Conservation (phyloP, 2,888 invertebrate genomes). For the Laspeyria flexula region DNA sequence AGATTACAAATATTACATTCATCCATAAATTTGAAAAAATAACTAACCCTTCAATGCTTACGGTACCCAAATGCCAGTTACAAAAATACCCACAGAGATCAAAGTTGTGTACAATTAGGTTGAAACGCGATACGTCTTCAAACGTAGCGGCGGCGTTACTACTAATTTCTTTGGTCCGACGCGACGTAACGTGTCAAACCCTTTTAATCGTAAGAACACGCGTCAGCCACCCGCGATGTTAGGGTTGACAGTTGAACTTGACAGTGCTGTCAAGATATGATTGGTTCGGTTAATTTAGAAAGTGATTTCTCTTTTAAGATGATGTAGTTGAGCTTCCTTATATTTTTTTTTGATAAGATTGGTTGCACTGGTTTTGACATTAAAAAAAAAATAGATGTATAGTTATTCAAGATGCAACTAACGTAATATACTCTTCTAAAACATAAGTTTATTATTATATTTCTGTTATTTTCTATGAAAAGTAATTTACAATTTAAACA, state of each 20-base stretch:
- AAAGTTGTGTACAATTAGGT: constrained; percentile 77
- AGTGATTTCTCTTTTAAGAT: not conserved
- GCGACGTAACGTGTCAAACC: constrained; percentile 72
- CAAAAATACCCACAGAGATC: constrained; percentile 65
- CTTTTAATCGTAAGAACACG: constrained; percentile 65
- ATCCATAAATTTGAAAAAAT: too few relatives aligned
- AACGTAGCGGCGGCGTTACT: constrained; percentile 40
- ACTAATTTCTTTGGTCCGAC: constrained; percentile 74
- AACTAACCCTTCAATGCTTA: constrained; percentile 17
- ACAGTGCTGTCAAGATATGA: constrained; percentile 16
- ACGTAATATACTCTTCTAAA: too few relatives aligned
- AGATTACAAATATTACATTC: too few relatives aligned
- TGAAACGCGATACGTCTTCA: constrained; percentile 46
- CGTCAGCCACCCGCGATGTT: constrained; percentile 65
- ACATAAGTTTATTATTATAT: too few relatives aligned
- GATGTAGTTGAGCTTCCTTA: not conserved
- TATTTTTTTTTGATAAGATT: not conserved
- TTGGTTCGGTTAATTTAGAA: constrained; percentile 4
- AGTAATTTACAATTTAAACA: too few relatives aligned
- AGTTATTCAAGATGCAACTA: too few relatives aligned
- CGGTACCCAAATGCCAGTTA: constrained; percentile 34
- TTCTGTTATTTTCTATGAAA: too few relatives aligned
- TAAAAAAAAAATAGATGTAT: too few relatives aligned
- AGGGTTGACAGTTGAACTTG: constrained; percentile 42
- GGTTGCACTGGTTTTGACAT: not conserved